A percentile compares a stretch with the other conserved stretches of the same genome.
Evolutionary conservation across 2,888 invertebrate species (phyloP).

Genomic region (Drosophila mimetica): DNA sequence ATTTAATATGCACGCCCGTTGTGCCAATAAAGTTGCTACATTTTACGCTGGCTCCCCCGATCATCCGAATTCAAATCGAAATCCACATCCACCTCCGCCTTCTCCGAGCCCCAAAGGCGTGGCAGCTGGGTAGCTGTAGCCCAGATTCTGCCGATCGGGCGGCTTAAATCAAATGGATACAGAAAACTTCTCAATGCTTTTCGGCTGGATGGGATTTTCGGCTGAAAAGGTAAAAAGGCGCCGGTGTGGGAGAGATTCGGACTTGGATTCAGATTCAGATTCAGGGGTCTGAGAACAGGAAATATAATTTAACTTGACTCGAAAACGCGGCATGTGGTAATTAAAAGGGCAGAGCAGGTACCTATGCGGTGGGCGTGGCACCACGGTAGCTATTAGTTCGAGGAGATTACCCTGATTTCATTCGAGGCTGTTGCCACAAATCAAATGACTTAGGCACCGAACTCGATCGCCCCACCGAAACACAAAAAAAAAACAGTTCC

Average conservation of each 20-base stretch:
- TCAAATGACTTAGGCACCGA: slow-evolving; percentile 71
- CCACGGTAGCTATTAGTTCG: slow-evolving; percentile 73
- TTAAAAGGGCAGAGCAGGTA: slow-evolving; percentile 77
- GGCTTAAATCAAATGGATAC: slow-evolving; percentile 80
- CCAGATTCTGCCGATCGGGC: slow-evolving; percentile 46
- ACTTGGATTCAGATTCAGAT: too few relatives aligned
- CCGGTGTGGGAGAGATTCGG: slow-evolving; percentile 48
- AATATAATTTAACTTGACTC: slow-evolving; percentile 73
- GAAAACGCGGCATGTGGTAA: slow-evolving; percentile 74
- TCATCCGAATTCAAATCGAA: background rate
- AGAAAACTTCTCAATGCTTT: slow-evolving; percentile 48
- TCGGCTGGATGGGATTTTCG: slow-evolving; percentile 38
- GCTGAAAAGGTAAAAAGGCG: slow-evolving; percentile 46
- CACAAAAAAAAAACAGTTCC: slow-evolving; percentile 51
- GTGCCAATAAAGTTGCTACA: slow-evolving; percentile 83
- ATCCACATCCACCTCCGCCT: slow-evolving; percentile 2
- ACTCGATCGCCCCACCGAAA: slow-evolving; percentile 36
- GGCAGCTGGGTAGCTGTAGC: slow-evolving; percentile 37
- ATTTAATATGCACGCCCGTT: slow-evolving; percentile 83
- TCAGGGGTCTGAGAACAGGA: slow-evolving; percentile 60
- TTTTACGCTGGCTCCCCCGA: slow-evolving; percentile 71
- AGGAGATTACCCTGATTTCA: slow-evolving; percentile 39
- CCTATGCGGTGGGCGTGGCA: slow-evolving; percentile 60
- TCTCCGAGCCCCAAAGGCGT: slow-evolving; percentile 26
- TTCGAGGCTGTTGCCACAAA: slow-evolving; percentile 50